These are phyloP conservation scores for Halichoeres trimaculatus DNA, from an alignment of 2,113 vertebrate species.

Conservation along the genomic window DNA sequence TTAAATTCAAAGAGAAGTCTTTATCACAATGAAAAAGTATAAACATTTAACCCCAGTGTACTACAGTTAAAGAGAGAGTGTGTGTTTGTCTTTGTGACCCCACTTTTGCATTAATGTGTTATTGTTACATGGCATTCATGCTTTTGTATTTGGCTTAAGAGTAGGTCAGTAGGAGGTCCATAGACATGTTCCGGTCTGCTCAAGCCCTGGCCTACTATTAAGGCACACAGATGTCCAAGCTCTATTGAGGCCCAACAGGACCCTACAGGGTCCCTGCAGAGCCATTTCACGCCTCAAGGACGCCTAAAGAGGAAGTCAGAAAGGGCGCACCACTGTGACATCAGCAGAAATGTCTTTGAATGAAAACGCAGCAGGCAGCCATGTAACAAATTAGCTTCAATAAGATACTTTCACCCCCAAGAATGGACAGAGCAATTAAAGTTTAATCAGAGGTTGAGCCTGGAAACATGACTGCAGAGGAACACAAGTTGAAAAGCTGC, in stretches of 20 bases:
- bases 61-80: not conserved
- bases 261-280: conserved; percentile 62
- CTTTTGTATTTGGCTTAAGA: conserved; percentile 63
- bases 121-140: conserved; percentile 53
- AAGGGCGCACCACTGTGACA: conserved; percentile 59
- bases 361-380: conserved; percentile 52
- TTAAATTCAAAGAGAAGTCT: not conserved
- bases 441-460: conserved; percentile 23
- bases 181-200: conserved; percentile 67
- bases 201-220: conserved; percentile 50
- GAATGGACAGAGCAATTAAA: conserved; percentile 14
- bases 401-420: conserved; percentile 53
- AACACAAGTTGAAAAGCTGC: not conserved
- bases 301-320: conserved; percentile 70
- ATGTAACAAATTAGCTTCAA: conserved; percentile 75
- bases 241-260: conserved; percentile 62
- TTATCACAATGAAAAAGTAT: not conserved
- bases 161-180: conserved; percentile 63
- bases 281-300: conserved; percentile 71
- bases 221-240: conserved; percentile 70
- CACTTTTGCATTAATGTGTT: conserved; percentile 55
- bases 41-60: not conserved
- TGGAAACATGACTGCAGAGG: not conserved
- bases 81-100: conserved; percentile 22
- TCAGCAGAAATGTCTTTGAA: conserved; percentile 61